Percentiles rank a stretch among this genome's conserved stretches.
phyloP scores from a whole-genome alignment of 2,113 vertebrate species.

The Tyrannus savana region DNA sequence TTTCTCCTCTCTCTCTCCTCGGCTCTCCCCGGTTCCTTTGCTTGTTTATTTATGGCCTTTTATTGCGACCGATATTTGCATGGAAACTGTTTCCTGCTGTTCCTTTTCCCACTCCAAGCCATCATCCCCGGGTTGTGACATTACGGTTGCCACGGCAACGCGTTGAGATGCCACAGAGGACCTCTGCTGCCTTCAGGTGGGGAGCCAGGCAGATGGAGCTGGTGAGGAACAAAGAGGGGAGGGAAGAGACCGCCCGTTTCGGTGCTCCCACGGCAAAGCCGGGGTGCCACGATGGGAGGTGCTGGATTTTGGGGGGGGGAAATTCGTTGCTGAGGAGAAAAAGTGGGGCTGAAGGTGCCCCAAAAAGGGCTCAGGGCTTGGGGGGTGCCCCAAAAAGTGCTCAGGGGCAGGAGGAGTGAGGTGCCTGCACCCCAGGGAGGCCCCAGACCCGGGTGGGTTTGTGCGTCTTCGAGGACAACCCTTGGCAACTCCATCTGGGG shows the following conservation, averaged over 20 bases:
- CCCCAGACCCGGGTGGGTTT: accelerated
- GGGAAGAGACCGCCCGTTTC: background rate
- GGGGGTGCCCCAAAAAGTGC: accelerated
- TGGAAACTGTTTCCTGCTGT: slow-evolving; percentile 50
- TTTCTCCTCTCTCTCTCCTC: background rate
- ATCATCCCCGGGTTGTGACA: slow-evolving; percentile 2
- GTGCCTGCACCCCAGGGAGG: too few relatives aligned
- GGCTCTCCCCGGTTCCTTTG: background rate
- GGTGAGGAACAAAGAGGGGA: background rate
- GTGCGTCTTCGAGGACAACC: background rate
- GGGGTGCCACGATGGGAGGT: accelerated
- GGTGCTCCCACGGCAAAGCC: accelerated
- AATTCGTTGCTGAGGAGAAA: background rate
- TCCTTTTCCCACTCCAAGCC: background rate
- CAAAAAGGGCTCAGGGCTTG: accelerated
- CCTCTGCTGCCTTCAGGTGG: slow-evolving; percentile 34
- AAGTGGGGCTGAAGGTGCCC: accelerated
- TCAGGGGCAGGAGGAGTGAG: accelerated
- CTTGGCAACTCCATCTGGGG: accelerated
- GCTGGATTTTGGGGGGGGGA: accelerated
- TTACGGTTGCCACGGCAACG: slow-evolving; percentile 44
- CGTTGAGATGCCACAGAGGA: slow-evolving; percentile 26
- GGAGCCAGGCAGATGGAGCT: slow-evolving; percentile 26
- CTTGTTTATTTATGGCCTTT: slow-evolving; percentile 31
- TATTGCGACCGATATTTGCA: slow-evolving; percentile 34